A percentile compares a stretch with the other conserved stretches of the same genome.
phyloP scores from a whole-genome alignment of 2,888 invertebrate genomes.

The Orthonychiurus folsomi region DNA sequence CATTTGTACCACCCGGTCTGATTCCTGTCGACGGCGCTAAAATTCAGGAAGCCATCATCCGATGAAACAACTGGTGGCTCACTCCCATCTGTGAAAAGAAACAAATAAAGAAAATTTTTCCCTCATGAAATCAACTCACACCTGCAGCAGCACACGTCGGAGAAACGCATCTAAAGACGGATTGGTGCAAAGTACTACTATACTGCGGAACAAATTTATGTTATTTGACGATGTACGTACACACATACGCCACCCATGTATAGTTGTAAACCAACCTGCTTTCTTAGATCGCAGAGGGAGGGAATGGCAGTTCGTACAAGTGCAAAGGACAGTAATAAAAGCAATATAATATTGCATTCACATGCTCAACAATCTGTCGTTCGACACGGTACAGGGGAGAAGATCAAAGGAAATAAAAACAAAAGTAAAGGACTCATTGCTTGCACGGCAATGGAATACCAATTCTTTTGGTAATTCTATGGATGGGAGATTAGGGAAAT shows the following conservation, averaged over 20 bases:
- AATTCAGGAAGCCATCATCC: slow-evolving; percentile 73
- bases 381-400: not conserved
- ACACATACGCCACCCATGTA: no score
- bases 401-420: not conserved
- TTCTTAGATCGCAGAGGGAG: not conserved
- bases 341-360: not conserved
- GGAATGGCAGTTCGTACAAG: not conserved
- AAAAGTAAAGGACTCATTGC: not conserved
- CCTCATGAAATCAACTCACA: no score
- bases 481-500: no score
- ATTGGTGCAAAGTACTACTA: no score
- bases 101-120: not conserved
- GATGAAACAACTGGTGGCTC: slow-evolving; percentile 54
- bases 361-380: not conserved
- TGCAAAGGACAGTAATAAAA: not conserved
- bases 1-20: slow-evolving; percentile 92
- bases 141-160: no score
- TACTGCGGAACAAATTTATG: no score
- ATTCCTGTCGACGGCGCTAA: slow-evolving; percentile 64
- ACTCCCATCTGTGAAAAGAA: slow-evolving; percentile 38
- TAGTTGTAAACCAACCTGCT: not conserved
- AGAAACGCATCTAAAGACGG: no score
- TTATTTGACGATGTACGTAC: no score
- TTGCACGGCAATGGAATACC: not conserved
- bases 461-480: no score